Evolutionary conservation across 2,888 invertebrate species (phyloP).

Genomic region (Thalpophila matura): DNA sequence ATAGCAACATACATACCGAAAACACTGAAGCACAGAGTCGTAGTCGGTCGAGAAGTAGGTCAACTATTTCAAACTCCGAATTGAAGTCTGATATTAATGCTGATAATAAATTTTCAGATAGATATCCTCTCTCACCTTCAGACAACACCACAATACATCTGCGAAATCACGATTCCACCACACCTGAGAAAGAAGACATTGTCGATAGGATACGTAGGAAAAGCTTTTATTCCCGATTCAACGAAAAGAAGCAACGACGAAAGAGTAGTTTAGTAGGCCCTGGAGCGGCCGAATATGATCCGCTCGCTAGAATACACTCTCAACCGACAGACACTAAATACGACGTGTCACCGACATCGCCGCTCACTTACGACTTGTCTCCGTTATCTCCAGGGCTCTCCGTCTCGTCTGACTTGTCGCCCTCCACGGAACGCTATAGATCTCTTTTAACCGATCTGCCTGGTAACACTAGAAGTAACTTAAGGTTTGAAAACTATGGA

Average conservation of each 20-base stretch:
- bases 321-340: constrained; percentile 77
- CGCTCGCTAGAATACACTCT: constrained; percentile 84
- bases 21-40: constrained; percentile 72
- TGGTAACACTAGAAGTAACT: constrained; percentile 76
- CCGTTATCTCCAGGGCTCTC: constrained; percentile 86
- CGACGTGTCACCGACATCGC: constrained; percentile 84
- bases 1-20: constrained; percentile 69
- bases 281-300: constrained; percentile 90
- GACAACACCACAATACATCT: constrained; percentile 78
- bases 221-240: constrained; percentile 97
- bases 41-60: constrained; percentile 85
- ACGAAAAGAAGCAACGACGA: constrained; percentile 94
- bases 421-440: constrained; percentile 86
- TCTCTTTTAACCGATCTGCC: constrained; percentile 82
- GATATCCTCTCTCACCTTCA: constrained; percentile 71
- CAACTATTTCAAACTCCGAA: constrained; percentile 86
- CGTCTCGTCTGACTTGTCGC: constrained; percentile 82
- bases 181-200: constrained; percentile 93
- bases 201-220: constrained; percentile 96
- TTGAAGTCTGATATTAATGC: constrained; percentile 83
- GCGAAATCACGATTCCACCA: constrained; percentile 85
- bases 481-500: constrained; percentile 82
- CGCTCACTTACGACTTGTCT: constrained; percentile 81
- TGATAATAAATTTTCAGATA: constrained; percentile 75
- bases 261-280: constrained; percentile 93